Conservation (phyloP, 2,113 vertebrate species). For the Xenotilapia caudafasciata region DNA sequence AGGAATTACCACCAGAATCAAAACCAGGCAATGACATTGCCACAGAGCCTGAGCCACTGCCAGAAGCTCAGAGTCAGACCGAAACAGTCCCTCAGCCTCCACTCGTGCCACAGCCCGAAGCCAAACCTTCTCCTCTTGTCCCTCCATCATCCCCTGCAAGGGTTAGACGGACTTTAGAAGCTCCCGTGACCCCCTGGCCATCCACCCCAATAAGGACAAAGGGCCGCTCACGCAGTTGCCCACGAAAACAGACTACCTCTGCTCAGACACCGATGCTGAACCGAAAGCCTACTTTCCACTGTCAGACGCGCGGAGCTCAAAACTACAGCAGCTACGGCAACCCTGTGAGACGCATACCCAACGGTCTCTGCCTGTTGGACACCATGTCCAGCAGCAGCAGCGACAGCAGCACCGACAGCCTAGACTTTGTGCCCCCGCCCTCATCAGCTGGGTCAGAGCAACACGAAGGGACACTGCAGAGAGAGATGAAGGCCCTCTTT, state of each 20-base stretch:
- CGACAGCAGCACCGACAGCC: constrained; percentile 73
- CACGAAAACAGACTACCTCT: constrained; percentile 64
- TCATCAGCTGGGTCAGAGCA: constrained; percentile 64
- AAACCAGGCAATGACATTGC: neutral
- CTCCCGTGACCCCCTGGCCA: neutral
- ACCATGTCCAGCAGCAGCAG: constrained; percentile 83
- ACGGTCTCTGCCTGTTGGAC: constrained; percentile 73
- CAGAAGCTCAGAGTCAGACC: neutral
- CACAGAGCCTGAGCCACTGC: neutral
- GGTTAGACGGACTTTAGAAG: constrained; percentile 48
- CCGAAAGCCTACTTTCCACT: constrained; percentile 56
- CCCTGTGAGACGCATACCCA: constrained; percentile 58
- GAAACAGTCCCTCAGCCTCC: neutral
- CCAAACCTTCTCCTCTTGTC: constrained; percentile 7
- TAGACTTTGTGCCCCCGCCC: constrained; percentile 66
- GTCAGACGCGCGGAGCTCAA: constrained; percentile 62
- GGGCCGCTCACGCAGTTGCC: constrained; percentile 45
- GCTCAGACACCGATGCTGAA: constrained; percentile 50
- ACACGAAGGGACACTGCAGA: constrained; percentile 84
- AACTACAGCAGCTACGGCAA: constrained; percentile 66
- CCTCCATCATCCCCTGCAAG: constrained; percentile 54
- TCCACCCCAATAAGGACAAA: constrained; percentile 11
- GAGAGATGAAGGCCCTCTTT: constrained; percentile 93
- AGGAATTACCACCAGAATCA: neutral
- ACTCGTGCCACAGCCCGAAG: neutral